Evolutionary conservation across 2,113 vertebrate genomes (phyloP), one percentile per base, ranked within the genome.

Genomic region (Thalassarche chlororhynchos): DNA sequence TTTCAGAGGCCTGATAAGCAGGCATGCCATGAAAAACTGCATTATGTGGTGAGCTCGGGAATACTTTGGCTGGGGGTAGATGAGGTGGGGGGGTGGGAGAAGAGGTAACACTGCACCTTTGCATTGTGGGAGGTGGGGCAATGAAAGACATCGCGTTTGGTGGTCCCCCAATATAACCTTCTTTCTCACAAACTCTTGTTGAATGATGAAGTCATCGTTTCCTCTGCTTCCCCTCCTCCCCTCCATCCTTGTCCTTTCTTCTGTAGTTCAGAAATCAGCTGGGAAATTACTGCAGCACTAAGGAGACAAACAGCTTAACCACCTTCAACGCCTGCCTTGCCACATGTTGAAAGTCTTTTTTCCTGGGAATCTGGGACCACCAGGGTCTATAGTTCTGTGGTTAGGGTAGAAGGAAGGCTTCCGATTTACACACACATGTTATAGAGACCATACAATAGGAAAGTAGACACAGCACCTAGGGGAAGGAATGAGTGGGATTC

Each of bases 1-100:
- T 99, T 99, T 99, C 98, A 97, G 98, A 98, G 98, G 98, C 98
- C 98, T 98, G 99, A 99, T 99, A 99, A 99, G 99, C 98, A 97
- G 90, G 96, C 97, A 96, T 95, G 91, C 98, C 98, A 99, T 99
- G 99, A 99, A 99, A 98, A 98, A 97, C 98, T 95, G 98, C 98
- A 99, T 99, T 99, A 99, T 99, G 98, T 98, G 85, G 98, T 97
- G 97, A 97, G 98, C 98, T 98, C 74, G 5, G 98, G 98, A 98
- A 98, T 98, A 97, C 98, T 98, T 98, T 98, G 94, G 96, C 97
- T 97, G 98, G 98, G 98, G 96, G 97, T 98, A 44, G 97, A 97
- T 98, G 97, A 97, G 97, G 98, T 97, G 93, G 87, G 97, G 98
- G 95, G 97, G 97, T 96, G 97, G 98, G 98, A 98, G 96, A 97